Base-by-base conservation (phyloP, 2,888 invertebrate genomes). In the Dyspetes luteomarginatus region DNA sequence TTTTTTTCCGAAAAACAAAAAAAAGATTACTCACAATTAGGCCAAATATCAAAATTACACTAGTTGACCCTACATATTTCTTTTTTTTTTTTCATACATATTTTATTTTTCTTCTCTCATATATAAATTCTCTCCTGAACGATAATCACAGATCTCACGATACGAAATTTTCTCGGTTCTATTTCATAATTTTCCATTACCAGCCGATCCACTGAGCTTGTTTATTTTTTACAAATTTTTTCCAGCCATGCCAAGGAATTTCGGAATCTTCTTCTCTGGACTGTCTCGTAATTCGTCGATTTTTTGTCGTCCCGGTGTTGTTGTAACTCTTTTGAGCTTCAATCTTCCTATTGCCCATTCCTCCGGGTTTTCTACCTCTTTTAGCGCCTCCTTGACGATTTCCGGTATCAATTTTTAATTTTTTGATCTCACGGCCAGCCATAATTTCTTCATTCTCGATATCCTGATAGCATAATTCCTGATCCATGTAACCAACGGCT, bases 221-320 rank as follows among this genome's bases (percentile, higher is more conserved):
- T 43, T 87, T 84, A 41, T 88, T 86, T 9, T 84, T 85, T 12
- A 85, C 85, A 50, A 89, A 82, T 80, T 89, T 89, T 26, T 86
- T 88, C 89, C 90, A 91, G 2, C 91, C 91, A 69, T 90, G 91
- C 91, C 91, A 91, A 1, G 90, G 89, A 30, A 78, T 80, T 17
- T 89, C 85, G n/a, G 87, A 77, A 56, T 89, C 90, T 30, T 87
- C 85, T n/a, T 87, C 87, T n/a, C 71, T 72, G 41, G 76, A 77
- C 4, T 50, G 72, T 60, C n/a, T 22, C 19, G 26, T 24, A 41
- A 7, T 48, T 15, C 36, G 30, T 56, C 36, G 56, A 0, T 24
- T 19, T 69, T 65, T 69, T 4, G 22, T 68, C 9, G 36, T 26
- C 2, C n/a, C 12, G 5, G 52, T 50, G n/a, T 22, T 69, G 4